Base-by-base conservation (phyloP, 2,888 invertebrate species). In the Cephonodes hylas region DNA sequence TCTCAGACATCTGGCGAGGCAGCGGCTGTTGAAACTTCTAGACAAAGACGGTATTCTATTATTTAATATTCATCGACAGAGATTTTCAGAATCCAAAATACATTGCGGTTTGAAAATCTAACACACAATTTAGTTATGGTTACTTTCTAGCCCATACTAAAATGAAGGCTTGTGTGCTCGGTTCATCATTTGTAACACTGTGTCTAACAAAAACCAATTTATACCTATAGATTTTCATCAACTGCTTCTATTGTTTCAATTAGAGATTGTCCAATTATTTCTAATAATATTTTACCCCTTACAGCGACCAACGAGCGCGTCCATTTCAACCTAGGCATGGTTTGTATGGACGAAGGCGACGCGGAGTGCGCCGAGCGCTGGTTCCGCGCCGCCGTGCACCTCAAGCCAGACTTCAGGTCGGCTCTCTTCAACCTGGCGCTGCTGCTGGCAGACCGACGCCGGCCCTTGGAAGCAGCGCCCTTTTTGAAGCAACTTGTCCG, bases 311-410 rank as follows among this genome's bases (percentile, higher is more conserved):
- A 99, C 84, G 98, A 98, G 82, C 94, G 98, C 65, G 96, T 98
- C 4, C 97, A 97, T 86, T 99, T 99, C 88, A 98, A 99, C 93
- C 93, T 98, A 61, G 99, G 98, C 68, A 99, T 99, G 99, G 91
- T 99, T 48, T 96, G 98, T 45, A 99, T 98, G 98, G 99, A 99
- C 84, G 97, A 98, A 77, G 95, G 96, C 46, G 96, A 98, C 80
- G 96, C 96, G 45, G 95, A 95, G 38, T 96, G 96, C 75, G 98
- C 99, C 0, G 98, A 98, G 84, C 94, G 96, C 61, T 98, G 97
- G 96, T 98, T 98, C 87, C 94, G 97, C 60, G 95, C 96, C 63
- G 98, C 98, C 0, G 96, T 97, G 0, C 96, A 96, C 73, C 90
- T 97, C 13, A 98, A 98, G 79, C 96, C 96, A 1, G 96, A 97